Evolutionary conservation across 1,140 invertebrate genomes (phyloP), one percentile per base, ranked within the genome.

Genomic region (Pteromalus puparum): DNA sequence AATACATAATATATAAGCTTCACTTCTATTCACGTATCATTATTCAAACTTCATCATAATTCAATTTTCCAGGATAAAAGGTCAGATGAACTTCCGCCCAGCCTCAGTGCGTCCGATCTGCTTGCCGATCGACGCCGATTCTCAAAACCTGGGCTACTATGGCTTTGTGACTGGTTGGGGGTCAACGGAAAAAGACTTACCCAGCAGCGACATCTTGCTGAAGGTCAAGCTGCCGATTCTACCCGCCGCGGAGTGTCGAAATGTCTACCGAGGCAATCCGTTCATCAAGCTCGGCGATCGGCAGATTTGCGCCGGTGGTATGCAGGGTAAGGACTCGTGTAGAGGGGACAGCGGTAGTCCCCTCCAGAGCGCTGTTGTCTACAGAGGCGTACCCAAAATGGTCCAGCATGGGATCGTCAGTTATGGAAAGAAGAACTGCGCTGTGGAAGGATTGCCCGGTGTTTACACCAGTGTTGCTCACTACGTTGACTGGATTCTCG

Each of bases 401-500:
- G 86, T 94, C 86, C 91, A 92, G 88, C 81, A 93, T 83, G 91
- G 95, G 0, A 89, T 95, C 9, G 94, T 95, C 5, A 95, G 94
- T 75, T 94, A 93, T 82, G 95, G 94, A 12, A 48, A 88, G 4
- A 88, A 28, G 7, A 80, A 72, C 10, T 95, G 94, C 84, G 95
- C 94, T 0, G 87, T 92, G 0, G 90, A 92, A 24, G 94, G 94
- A 0, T 92, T 90, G 65, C 95, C 95, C 4, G 95, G 94, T 0
- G 94, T 96, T 2, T 96, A 96, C 87, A 95, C 95, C 0, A 92
- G 92, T 18, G 90, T 96, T 0, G 88, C 91, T 0, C 91, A 94
- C 82, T 96, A 95, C 83, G 91, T 96, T 89, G 93, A 95, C 46
- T 96, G 96, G 96, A 95, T 96, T 82, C 87, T 94, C 79, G 88